Conservation (phyloP, 2,888 invertebrate species). For the Tinea pellionella region DNA sequence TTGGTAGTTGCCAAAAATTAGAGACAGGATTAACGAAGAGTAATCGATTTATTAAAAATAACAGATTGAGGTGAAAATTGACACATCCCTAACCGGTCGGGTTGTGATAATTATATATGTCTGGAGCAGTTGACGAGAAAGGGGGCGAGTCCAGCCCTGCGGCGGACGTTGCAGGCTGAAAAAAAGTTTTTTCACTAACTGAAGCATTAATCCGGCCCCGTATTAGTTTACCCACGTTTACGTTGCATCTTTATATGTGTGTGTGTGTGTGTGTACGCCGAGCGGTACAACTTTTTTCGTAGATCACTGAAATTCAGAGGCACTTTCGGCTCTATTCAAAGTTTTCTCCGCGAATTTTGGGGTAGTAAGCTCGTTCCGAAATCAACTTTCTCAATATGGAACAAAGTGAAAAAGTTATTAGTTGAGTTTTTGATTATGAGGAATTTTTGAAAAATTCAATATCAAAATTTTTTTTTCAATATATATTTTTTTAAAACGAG, state of each 20-base stretch:
- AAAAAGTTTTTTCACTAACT: slow-evolving; percentile 71
- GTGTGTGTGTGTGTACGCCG: slow-evolving; percentile 47
- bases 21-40: not conserved
- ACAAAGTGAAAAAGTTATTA: slow-evolving; percentile 12
- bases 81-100: not conserved
- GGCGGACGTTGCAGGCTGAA: slow-evolving; percentile 65
- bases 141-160: slow-evolving; percentile 44
- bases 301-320: slow-evolving; percentile 43
- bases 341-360: slow-evolving; percentile 1
- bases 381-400: slow-evolving; percentile 25
- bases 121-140: not conserved
- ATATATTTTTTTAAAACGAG: too few species aligned
- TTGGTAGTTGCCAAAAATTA: not conserved
- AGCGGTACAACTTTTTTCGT: slow-evolving; percentile 59
- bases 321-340: slow-evolving; percentile 27
- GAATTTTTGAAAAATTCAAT: slow-evolving; percentile 5
- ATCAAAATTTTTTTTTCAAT: not conserved
- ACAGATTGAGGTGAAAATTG: not conserved
- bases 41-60: slow-evolving; percentile 2
- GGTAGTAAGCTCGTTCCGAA: slow-evolving; percentile 17
- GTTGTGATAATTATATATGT: slow-evolving; percentile 9
- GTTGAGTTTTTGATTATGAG: slow-evolving; percentile 9
- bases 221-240: slow-evolving; percentile 68
- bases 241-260: slow-evolving; percentile 44
- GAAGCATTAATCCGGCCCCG: slow-evolving; percentile 69